Conservation (phyloP, 2,113 vertebrate species). For the Zootoca vivipara region DNA sequence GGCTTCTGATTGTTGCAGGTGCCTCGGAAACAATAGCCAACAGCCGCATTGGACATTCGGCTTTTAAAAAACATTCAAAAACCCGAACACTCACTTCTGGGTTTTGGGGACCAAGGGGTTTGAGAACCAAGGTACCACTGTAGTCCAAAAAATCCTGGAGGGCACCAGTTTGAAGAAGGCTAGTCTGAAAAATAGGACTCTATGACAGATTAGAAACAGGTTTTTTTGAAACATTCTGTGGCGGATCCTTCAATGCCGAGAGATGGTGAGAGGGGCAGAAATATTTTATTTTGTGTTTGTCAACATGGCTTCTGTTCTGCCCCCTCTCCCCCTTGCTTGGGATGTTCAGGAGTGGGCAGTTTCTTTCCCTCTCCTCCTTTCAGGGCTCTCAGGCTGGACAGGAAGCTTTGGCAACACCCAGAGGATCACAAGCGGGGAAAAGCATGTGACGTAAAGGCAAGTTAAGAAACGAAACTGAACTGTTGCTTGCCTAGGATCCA, state of each 20-base stretch:
- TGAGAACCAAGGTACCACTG: too few relatives aligned
- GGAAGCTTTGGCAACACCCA: background rate
- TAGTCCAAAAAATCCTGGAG: too few relatives aligned
- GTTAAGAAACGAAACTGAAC: background rate
- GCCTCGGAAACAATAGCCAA: too few relatives aligned
- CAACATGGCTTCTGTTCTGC: background rate
- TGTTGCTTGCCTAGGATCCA: background rate
- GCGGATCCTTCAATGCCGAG: too few relatives aligned
- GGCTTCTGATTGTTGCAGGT: too few relatives aligned
- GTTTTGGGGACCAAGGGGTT: too few relatives aligned
- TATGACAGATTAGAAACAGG: background rate
- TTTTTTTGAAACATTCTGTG: too few relatives aligned
- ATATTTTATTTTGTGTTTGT: background rate
- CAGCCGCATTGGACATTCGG: too few relatives aligned
- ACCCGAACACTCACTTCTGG: too few relatives aligned
- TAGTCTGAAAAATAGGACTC: too few relatives aligned
- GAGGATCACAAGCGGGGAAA: background rate
- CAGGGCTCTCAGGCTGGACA: background rate
- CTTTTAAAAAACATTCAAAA: too few relatives aligned
- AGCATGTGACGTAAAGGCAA: background rate
- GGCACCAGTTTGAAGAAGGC: too few relatives aligned
- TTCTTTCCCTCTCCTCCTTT: background rate
- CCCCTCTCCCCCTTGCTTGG: background rate
- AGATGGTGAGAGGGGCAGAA: background rate
- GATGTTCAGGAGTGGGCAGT: background rate